Evolutionary conservation across 2,888 invertebrate species (phyloP).

Genomic region (Diaphora mendica): DNA sequence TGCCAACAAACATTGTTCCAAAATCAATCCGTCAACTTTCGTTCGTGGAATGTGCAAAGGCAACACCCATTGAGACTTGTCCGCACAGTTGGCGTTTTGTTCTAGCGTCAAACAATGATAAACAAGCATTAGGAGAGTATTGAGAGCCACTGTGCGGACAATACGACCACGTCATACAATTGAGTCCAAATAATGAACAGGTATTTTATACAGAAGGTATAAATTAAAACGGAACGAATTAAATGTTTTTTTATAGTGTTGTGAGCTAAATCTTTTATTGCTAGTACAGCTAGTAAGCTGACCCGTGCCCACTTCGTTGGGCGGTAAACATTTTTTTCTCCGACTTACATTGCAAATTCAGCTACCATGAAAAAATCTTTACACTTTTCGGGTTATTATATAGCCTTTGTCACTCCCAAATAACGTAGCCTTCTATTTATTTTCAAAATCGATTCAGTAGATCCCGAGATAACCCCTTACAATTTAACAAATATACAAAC

Average conservation of each 20-base stretch:
- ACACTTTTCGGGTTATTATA: too few species aligned
- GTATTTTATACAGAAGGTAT: conserved; percentile 2
- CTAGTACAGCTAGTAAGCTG: too few species aligned
- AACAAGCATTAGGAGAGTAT: conserved; percentile 71
- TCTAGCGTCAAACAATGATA: conserved; percentile 70
- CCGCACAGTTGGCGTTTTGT: conserved; percentile 60
- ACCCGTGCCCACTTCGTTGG: too few species aligned
- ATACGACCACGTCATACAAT: conserved; percentile 60
- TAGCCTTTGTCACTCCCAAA: too few species aligned
- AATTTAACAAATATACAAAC: too few species aligned
- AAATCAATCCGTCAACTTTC: conserved; percentile 57
- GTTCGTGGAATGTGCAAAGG: conserved; percentile 60
- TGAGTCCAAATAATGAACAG: conserved; percentile 31
- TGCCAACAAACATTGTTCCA: conserved; percentile 23
- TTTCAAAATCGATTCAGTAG: too few species aligned
- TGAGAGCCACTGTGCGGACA: conserved; percentile 76
- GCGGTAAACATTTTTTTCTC: too few species aligned
- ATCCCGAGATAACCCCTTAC: too few species aligned
- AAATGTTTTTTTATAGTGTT: background rate
- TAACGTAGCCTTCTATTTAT: too few species aligned
- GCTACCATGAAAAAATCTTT: too few species aligned
- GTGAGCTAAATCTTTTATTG: too few species aligned
- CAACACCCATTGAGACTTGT: conserved; percentile 52
- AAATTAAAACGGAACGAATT: background rate
- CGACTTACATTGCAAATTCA: too few species aligned